Base-by-base conservation (phyloP, 1,140 invertebrate genomes). In the Helicorthomorpha holstii region DNA sequence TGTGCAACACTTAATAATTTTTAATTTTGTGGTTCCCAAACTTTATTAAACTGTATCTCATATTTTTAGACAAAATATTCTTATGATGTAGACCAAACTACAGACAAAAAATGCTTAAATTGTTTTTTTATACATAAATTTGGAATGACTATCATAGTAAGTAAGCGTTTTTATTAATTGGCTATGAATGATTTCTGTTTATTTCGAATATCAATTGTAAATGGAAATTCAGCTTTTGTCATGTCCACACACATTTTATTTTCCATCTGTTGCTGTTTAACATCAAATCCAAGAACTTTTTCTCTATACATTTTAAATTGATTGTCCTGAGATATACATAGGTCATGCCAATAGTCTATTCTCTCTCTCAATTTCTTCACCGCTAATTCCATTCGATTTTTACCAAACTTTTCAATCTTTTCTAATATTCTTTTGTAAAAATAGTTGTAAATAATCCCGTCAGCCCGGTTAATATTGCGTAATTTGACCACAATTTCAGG, bases 201-300 rank as follows among this genome's bases (percentile, higher is more conserved):
- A 21, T 10, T 3, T 26, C 41, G 16, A n/a, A 51, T 2, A 26
- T 45, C 41, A 3, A 2, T 7, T 2, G 50, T 51, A 23, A 44
- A 51, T 3, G 50, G 38, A 16, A 51, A 4, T 27, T 51, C 50
- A 14, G 50, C 21, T 45, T 51, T 51, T 7, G 41, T 23, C 50
- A 51, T 10, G 23, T 45, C 19, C 3, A 3, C 19, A 23, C 50
- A 51, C 24, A 41, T 51, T 7, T 14, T 10, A 23, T 51, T 51
- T 3, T 21, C 10, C 21, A 7, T 3, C 7, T 46, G 2, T n/a
- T n/a, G n/a, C 3, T 43, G 10, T 45, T 10, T 44, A 4, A 51
- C 2, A 7, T 25, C 3, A 23, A 51, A 51, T 19, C 50, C 50
- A 12, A 51, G 10, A 3, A 51, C 50, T 43, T 51, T 25, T 10